These are phyloP conservation scores for Distichodus sexfasciatus DNA, from an alignment of 2,797 vertebrate species.

Conservation along the genomic window DNA sequence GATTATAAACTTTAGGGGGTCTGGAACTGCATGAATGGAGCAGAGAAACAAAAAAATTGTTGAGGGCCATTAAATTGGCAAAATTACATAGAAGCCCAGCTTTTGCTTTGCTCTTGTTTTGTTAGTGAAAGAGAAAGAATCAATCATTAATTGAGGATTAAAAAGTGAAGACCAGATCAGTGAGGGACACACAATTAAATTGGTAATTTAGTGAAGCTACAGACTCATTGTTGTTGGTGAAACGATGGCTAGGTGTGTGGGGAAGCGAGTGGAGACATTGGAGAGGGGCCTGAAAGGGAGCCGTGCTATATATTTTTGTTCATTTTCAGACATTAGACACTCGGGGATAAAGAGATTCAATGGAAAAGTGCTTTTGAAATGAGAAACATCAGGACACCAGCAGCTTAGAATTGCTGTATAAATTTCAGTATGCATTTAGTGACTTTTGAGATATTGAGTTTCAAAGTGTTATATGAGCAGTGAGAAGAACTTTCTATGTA, in stretches of 20 bases:
- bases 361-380: constrained; percentile 63
- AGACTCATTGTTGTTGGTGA: not conserved
- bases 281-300: too few species aligned
- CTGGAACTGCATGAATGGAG: not conserved
- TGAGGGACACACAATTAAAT: not conserved
- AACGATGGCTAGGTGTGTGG: not conserved
- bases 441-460: too few species aligned
- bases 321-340: constrained; percentile 28
- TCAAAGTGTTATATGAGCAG: too few species aligned
- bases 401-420: constrained; percentile 19
- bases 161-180: not conserved
- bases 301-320: not conserved
- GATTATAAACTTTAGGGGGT: not conserved
- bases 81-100: not conserved
- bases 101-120: not conserved
- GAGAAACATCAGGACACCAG: constrained; percentile 54
- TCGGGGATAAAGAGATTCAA: constrained; percentile 59
- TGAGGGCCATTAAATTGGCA: not conserved
- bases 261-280: too few species aligned
- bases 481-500: too few species aligned
- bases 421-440: too few species aligned
- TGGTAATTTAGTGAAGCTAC: not conserved
- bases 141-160: not conserved
- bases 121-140: not conserved
- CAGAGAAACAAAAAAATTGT: not conserved